Evolutionary conservation across 2,888 invertebrate genomes (phyloP).

Genomic region (Caradrina kadenii): DNA sequence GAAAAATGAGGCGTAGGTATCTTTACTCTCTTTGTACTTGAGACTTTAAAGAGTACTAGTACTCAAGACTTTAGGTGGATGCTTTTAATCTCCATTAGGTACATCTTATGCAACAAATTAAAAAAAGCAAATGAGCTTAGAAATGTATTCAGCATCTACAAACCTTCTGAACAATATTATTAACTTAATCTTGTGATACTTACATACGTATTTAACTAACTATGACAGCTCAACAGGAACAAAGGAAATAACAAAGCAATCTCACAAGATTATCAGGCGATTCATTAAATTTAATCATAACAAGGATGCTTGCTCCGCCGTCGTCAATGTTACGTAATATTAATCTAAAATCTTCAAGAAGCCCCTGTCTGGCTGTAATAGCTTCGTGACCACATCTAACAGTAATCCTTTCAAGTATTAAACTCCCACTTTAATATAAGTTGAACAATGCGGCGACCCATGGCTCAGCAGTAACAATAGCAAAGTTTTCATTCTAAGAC

Average conservation of each 20-base stretch:
- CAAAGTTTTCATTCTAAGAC: constrained; percentile 86
- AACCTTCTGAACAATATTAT: not conserved
- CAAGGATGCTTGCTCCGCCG: constrained; percentile 53
- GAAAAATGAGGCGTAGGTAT: constrained; percentile 3
- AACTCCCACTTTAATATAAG: constrained; percentile 87
- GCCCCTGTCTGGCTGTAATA: constrained; percentile 70
- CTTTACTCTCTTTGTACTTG: constrained; percentile 1
- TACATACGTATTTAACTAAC: constrained; percentile 5
- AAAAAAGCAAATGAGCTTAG: not conserved
- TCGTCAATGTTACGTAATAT: constrained; percentile 71
- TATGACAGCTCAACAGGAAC: constrained; percentile 12
- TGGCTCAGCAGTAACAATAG: constrained; percentile 84
- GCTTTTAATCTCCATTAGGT: constrained; percentile 2
- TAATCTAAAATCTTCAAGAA: constrained; percentile 73
- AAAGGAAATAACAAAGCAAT: constrained; percentile 50
- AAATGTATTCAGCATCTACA: not conserved
- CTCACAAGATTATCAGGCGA: constrained; percentile 57
- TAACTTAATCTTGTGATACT: constrained; percentile 1
- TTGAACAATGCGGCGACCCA: constrained; percentile 86
- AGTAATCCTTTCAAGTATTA: constrained; percentile 87
- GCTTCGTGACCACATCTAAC: constrained; percentile 80
- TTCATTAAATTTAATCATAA: constrained; percentile 67
- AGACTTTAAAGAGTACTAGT: constrained; percentile 11
- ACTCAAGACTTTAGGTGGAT: constrained; percentile 1
- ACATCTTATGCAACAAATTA: not conserved